These are phyloP conservation scores for Megalopta genalis DNA, from an alignment of 1,140 invertebrate genomes.

Conservation along the genomic window DNA sequence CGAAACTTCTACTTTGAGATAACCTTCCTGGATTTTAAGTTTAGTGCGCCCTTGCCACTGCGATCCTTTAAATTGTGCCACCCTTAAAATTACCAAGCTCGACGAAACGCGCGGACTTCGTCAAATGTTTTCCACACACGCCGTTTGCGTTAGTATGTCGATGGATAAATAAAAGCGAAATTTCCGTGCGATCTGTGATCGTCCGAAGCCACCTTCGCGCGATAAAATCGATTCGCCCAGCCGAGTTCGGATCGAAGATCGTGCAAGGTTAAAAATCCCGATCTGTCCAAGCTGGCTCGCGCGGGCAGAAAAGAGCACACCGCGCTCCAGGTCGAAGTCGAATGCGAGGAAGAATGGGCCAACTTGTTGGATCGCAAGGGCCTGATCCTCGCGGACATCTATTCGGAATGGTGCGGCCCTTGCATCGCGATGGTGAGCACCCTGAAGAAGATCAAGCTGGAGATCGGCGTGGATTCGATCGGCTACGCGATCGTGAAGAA, in stretches of 20 bases:
- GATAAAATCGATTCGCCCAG: too few species aligned
- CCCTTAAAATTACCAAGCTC: too few species aligned
- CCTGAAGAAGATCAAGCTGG: conserved; percentile 92
- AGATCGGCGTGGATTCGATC: conserved; percentile 88
- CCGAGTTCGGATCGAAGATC: not conserved
- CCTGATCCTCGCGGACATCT: conserved; percentile 90
- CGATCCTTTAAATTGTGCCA: too few species aligned
- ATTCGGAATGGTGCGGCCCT: conserved; percentile 94
- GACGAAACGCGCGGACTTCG: too few species aligned
- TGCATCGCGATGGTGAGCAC: conserved; percentile 90
- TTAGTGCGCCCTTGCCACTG: too few species aligned
- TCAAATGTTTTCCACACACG: too few species aligned
- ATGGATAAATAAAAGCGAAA: too few species aligned
- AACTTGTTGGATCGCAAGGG: conserved; percentile 88
- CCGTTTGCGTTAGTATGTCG: too few species aligned
- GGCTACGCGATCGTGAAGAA: conserved; percentile 86
- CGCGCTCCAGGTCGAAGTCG: conserved; percentile 87
- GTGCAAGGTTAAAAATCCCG: conserved; percentile 18
- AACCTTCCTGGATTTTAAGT: too few species aligned
- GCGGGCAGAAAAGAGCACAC: conserved; percentile 80
- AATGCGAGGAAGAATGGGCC: conserved; percentile 90
- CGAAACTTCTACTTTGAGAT: too few species aligned
- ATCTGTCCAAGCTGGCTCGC: conserved; percentile 47
- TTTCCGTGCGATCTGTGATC: too few species aligned
- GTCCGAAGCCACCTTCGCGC: too few species aligned